A percentile compares a stretch with the other conserved stretches of the same genome.
phyloP scores from a whole-genome alignment of 2,113 vertebrate genomes.

The Maccullochella peelii region DNA sequence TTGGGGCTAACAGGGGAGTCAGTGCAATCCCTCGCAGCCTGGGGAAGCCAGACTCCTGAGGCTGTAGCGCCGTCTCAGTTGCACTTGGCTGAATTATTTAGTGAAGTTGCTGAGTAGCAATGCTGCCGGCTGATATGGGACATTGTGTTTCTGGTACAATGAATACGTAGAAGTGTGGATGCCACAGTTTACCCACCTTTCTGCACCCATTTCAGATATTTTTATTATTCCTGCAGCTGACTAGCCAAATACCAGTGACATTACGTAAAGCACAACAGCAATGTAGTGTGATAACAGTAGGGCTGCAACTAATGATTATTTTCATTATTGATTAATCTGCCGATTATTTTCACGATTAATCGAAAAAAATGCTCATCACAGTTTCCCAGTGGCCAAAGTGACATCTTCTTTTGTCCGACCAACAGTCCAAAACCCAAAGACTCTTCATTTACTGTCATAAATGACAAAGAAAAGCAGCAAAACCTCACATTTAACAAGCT shows the following conservation, averaged over 20 bases:
- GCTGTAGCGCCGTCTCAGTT: slow-evolving; percentile 35
- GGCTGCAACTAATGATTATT: no score
- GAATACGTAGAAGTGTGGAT: neutral
- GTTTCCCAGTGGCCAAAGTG: no score
- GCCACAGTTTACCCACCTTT: neutral
- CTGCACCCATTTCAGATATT: neutral
- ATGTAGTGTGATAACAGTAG: neutral
- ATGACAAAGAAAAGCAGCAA: no score
- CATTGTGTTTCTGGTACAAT: slow-evolving; percentile 8
- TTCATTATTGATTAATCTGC: no score
- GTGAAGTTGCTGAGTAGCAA: slow-evolving; percentile 20
- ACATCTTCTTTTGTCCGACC: no score
- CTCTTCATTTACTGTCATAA: no score
- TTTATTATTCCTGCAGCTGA: neutral
- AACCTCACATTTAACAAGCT: no score
- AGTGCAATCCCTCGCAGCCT: neutral
- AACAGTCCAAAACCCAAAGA: no score
- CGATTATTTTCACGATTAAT: no score
- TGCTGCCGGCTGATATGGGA: slow-evolving; percentile 27
- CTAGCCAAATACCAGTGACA: neutral
- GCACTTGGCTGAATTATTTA: slow-evolving; percentile 75
- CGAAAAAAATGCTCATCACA: no score
- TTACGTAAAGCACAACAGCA: neutral
- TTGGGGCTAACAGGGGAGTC: neutral
- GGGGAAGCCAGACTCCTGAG: slow-evolving; percentile 24